Evolutionary conservation across 2,797 vertebrate genomes (phyloP).

Genomic region (Selene dorsalis): DNA sequence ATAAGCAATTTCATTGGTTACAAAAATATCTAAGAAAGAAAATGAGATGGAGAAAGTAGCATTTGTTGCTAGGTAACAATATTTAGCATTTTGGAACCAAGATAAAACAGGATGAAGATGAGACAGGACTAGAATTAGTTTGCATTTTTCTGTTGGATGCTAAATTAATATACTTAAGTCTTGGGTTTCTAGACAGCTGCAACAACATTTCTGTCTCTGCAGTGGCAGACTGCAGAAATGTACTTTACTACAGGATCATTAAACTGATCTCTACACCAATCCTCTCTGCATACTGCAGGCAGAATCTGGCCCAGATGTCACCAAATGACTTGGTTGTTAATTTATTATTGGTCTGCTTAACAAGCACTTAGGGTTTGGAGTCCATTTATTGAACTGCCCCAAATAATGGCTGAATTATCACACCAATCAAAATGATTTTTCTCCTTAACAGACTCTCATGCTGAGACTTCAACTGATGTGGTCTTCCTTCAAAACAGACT

Average conservation of each 20-base stretch:
- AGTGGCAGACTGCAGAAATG: background rate
- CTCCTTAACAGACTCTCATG: background rate
- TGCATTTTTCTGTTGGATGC: too few relatives aligned
- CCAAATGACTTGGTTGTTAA: background rate
- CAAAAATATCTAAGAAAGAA: too few relatives aligned
- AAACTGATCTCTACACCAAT: constrained; percentile 10
- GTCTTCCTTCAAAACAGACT: constrained; percentile 20
- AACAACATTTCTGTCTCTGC: constrained; percentile 6
- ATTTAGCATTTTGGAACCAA: too few relatives aligned
- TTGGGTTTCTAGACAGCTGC: background rate
- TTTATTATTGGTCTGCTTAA: constrained; percentile 2
- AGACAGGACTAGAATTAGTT: too few relatives aligned
- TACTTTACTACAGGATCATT: constrained; percentile 1
- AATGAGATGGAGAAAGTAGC: too few relatives aligned
- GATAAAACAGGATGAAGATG: too few relatives aligned
- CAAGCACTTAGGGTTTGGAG: background rate
- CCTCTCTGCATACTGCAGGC: background rate
- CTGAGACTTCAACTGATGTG: constrained; percentile 20
- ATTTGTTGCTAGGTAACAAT: too few relatives aligned
- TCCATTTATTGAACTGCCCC: background rate
- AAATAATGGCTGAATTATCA: background rate
- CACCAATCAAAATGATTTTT: background rate
- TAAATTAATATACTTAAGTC: too few relatives aligned
- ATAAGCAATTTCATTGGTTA: too few relatives aligned
- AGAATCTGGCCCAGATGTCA: background rate